Conservation (phyloP, 1,140 invertebrate species). For the Holcopasites calliopsidis region DNA sequence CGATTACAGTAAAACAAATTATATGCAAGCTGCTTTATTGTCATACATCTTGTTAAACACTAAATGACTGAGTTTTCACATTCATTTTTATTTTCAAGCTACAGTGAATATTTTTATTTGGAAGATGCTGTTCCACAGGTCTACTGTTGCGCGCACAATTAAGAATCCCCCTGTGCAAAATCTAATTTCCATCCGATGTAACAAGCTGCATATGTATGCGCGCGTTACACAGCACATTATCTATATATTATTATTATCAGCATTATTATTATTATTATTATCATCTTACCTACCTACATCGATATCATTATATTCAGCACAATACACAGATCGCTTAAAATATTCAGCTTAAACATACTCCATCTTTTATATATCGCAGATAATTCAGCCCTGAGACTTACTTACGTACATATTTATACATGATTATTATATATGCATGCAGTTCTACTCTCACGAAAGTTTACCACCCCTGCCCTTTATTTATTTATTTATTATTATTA, state of each 20-base stretch:
- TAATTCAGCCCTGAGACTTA: slow-evolving; percentile 49
- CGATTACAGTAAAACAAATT: no score
- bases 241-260: slow-evolving; percentile 45
- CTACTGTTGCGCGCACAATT: background rate
- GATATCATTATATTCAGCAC: slow-evolving; percentile 63
- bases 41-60: no score
- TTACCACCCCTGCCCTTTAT: slow-evolving; percentile 3
- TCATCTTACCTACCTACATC: slow-evolving; percentile 56
- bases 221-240: slow-evolving; percentile 64
- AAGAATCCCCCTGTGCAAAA: background rate
- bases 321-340: slow-evolving; percentile 62
- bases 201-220: slow-evolving; percentile 49
- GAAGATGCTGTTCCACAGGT: no score
- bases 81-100: background rate
- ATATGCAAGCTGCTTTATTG: no score
- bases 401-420: slow-evolving; percentile 55
- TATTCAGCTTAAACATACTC: slow-evolving; percentile 64
- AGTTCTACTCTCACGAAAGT: slow-evolving; percentile 59
- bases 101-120: no score
- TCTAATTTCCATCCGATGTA: slow-evolving; percentile 26
- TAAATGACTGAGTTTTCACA: no score
- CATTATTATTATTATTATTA: slow-evolving; percentile 50
- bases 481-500: background rate
- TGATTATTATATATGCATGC: slow-evolving; percentile 62
- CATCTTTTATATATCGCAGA: slow-evolving; percentile 56